These are phyloP conservation scores for Sesia apiformis DNA, from an alignment of 2,888 invertebrate species.

Conservation along the genomic window DNA sequence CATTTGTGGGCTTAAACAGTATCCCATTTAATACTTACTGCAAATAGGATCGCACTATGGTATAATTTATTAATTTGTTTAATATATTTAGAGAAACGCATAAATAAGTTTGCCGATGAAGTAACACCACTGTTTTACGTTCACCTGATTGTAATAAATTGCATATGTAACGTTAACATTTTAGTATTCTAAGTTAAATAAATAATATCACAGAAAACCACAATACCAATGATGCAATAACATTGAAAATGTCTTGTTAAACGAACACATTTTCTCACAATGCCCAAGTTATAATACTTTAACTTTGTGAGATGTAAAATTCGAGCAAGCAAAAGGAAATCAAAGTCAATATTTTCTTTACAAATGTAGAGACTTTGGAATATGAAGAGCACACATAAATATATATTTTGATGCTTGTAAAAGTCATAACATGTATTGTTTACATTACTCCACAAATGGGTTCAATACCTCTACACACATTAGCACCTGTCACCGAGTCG, in stretches of 20 bases:
- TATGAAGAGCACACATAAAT: background rate
- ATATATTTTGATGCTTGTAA: conserved; percentile 20
- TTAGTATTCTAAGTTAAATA: background rate
- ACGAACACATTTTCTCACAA: no score
- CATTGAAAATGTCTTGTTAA: no score
- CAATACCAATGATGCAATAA: no score
- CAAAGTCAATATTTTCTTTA: no score
- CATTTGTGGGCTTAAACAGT: conserved; percentile 40
- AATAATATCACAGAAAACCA: background rate
- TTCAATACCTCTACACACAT: conserved; percentile 56
- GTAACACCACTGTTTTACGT: background rate
- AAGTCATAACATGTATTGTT: conserved; percentile 43
- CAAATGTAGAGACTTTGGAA: background rate
- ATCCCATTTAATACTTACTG: conserved; percentile 37
- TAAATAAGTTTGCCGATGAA: no score
- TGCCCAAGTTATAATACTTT: no score
- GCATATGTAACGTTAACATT: background rate
- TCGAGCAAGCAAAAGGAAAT: no score
- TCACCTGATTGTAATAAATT: background rate
- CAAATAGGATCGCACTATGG: conserved; percentile 30
- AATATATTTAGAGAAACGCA: conserved; percentile 16
- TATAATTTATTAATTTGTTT: conserved; percentile 27
- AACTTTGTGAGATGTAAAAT: no score
- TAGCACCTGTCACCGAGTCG: conserved; percentile 63
- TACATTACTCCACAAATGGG: conserved; percentile 50